Evolutionary conservation across 2,888 invertebrate species (phyloP).

Genomic region (Leptinotarsa tumamoca): DNA sequence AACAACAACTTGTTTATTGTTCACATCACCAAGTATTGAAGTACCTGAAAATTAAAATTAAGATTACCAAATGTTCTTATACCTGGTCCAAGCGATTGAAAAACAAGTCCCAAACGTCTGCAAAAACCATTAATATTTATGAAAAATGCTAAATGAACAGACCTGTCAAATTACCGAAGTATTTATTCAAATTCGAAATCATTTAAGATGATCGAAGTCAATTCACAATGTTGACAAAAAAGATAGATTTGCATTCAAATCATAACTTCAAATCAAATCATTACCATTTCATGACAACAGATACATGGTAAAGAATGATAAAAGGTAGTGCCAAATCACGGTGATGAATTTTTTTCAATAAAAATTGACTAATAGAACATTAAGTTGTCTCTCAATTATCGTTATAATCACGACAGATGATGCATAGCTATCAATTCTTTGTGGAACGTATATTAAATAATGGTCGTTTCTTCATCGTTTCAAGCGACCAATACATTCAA

Average conservation of each 20-base stretch:
- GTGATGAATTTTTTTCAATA: not conserved
- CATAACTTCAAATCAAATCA: not conserved
- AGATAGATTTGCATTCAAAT: slow-evolving; percentile 9
- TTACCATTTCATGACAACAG: not conserved
- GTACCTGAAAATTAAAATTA: not conserved
- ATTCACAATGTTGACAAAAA: slow-evolving; percentile 15
- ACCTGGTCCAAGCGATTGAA: not conserved
- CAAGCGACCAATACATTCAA: not conserved
- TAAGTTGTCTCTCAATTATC: not conserved
- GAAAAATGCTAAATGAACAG: slow-evolving; percentile 3
- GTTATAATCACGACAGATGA: no score
- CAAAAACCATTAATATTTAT: slow-evolving; percentile 2
- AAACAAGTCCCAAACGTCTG: not conserved
- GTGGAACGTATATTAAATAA: no score
- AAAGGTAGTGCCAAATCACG: not conserved
- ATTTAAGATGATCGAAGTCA: slow-evolving; percentile 8
- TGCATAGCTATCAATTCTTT: no score
- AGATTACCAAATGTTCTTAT: not conserved
- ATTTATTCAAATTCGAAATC: slow-evolving; percentile 13
- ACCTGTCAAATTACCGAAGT: slow-evolving; percentile 4
- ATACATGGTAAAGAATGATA: not conserved
- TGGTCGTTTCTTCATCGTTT: not conserved
- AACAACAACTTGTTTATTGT: not conserved
- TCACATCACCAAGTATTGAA: not conserved
- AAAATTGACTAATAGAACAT: not conserved